These are phyloP conservation scores for Yponomeuta malinellus DNA, from an alignment of 2,888 invertebrate species.

Conservation along the genomic window DNA sequence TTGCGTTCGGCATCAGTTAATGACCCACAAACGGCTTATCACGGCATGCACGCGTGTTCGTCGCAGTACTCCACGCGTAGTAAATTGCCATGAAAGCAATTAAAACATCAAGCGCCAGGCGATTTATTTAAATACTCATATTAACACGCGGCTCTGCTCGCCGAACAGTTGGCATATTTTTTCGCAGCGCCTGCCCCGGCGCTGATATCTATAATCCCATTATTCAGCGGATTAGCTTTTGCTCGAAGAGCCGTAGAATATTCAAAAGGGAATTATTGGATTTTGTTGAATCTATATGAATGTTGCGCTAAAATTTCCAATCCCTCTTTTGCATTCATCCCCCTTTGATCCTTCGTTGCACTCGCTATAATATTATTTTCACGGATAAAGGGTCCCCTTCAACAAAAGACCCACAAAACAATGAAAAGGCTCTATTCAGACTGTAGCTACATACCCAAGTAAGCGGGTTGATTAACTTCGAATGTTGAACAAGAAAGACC, in stretches of 20 bases:
- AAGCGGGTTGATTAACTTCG: background rate
- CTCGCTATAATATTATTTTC: conserved; percentile 17
- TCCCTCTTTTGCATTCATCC: conserved; percentile 22
- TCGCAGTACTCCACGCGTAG: conserved; percentile 11
- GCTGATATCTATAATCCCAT: conserved; percentile 69
- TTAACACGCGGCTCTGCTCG: background rate
- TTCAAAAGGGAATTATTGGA: conserved; percentile 70
- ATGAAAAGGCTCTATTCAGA: background rate
- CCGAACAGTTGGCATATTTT: conserved; percentile 64
- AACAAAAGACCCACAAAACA: conserved; percentile 6
- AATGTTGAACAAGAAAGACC: background rate
- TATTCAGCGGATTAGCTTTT: conserved; percentile 72
- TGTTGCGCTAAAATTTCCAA: conserved; percentile 34
- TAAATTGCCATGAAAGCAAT: conserved; percentile 31
- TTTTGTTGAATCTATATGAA: conserved; percentile 46
- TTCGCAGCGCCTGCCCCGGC: conserved; percentile 54
- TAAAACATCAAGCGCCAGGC: conserved; percentile 31
- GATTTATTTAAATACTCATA: conserved; percentile 10
- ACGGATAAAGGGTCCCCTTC: background rate
- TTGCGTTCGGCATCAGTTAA: background rate
- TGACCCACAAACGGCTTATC: conserved; percentile 11
- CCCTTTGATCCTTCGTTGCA: conserved; percentile 23
- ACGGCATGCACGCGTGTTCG: conserved; percentile 5
- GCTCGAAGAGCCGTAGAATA: conserved; percentile 64
- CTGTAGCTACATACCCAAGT: background rate